Percentiles rank a stretch among this genome's conserved stretches.
Conservation (phyloP, 2,888 invertebrate genomes). For the Diabrotica balteata region DNA sequence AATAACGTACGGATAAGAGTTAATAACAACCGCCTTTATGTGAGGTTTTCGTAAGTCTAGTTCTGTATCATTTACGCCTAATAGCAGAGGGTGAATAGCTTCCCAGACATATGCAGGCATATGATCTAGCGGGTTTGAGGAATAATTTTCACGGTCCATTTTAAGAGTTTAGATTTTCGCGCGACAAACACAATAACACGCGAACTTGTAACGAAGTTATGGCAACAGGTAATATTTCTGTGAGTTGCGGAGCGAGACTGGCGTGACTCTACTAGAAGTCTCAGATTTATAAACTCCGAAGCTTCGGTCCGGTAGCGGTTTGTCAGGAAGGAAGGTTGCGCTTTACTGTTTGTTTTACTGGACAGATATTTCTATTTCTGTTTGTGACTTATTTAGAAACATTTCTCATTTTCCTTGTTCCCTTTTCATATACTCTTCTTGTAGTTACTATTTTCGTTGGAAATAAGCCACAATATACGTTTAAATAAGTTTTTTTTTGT, state of each 20-base stretch:
- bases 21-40: conserved; percentile 65
- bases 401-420: too few relatives aligned
- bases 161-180: neutral
- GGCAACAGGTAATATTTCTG: neutral
- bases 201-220: neutral
- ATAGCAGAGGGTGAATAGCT: conserved; percentile 49
- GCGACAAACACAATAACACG: neutral
- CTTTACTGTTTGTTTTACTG: too few relatives aligned
- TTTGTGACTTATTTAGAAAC: too few relatives aligned
- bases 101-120: conserved; percentile 51
- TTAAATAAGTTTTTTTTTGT: too few relatives aligned
- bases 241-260: neutral
- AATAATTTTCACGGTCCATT: conserved; percentile 21
- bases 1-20: conserved; percentile 69
- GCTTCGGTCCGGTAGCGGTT: too few relatives aligned
- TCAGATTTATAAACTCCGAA: too few relatives aligned
- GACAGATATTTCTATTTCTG: too few relatives aligned
- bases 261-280: neutral
- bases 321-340: too few relatives aligned
- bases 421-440: too few relatives aligned
- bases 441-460: too few relatives aligned
- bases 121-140: conserved; percentile 37
- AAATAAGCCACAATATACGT: too few relatives aligned
- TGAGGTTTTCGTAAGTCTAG: conserved; percentile 68
- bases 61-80: conserved; percentile 48